Conservation (phyloP, 2,797 vertebrate genomes). For the Cetoscarus ocellatus region DNA sequence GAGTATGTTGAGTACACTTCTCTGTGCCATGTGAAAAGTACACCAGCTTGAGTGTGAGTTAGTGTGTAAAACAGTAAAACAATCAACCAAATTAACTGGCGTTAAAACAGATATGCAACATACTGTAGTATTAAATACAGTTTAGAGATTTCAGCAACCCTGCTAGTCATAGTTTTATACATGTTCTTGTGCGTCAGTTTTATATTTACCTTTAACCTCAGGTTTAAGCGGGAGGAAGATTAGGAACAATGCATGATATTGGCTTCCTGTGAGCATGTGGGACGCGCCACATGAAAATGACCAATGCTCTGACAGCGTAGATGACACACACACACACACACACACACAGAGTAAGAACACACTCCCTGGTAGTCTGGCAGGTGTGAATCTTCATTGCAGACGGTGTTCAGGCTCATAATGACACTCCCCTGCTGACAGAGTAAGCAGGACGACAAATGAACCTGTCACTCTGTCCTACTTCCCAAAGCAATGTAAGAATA, state of each 20-base stretch:
- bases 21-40: too few species aligned
- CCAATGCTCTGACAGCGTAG: constrained; percentile 20
- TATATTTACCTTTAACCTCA: background rate
- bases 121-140: too few species aligned
- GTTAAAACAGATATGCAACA: too few species aligned
- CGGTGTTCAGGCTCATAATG: constrained; percentile 61
- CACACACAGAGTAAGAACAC: constrained; percentile 13
- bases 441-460: constrained; percentile 41
- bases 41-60: too few species aligned
- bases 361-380: constrained; percentile 52
- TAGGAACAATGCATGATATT: constrained; percentile 6
- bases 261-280: constrained; percentile 47
- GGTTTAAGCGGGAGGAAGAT: background rate
- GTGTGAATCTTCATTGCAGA: constrained; percentile 48
- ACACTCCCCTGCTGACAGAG: constrained; percentile 41
- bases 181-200: too few species aligned
- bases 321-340: constrained; percentile 19
- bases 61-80: too few species aligned
- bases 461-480: constrained; percentile 52
- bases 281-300: constrained; percentile 45
- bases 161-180: too few species aligned
- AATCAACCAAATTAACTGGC: too few species aligned
- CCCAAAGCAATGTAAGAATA: background rate
- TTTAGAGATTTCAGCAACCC: too few species aligned
- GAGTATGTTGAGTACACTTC: too few species aligned